Evolutionary conservation across 2,888 invertebrate species (phyloP).

Genomic region (Crossocerus cetratus): DNA sequence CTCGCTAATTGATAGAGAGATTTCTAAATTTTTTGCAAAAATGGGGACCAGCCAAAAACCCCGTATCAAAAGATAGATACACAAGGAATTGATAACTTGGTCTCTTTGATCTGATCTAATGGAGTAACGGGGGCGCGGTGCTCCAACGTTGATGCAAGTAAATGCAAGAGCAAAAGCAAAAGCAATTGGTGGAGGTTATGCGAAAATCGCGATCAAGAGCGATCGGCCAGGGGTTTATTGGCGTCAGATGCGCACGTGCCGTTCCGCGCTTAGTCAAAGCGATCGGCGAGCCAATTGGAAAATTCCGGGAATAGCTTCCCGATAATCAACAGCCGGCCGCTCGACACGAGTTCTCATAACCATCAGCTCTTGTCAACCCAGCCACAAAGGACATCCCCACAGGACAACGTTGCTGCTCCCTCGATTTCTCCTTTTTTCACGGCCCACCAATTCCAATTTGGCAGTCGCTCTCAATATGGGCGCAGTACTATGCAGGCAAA

Average conservation of each 20-base stretch:
- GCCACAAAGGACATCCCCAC: background rate
- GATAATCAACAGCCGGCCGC: background rate
- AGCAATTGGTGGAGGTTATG: background rate
- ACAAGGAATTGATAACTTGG: no score
- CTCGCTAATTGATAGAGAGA: no score
- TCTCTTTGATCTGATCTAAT: no score
- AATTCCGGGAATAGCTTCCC: background rate
- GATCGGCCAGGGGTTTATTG: no score
- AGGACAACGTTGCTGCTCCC: no score
- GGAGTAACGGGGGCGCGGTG: no score
- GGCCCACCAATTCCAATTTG: background rate
- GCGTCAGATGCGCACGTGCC: background rate
- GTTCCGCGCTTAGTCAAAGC: background rate
- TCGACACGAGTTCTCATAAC: background rate
- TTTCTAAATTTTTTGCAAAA: no score
- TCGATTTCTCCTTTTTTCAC: no score
- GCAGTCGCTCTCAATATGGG: background rate
- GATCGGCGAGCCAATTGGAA: background rate
- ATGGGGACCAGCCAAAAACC: no score
- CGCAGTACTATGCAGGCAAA: slow-evolving; percentile 46
- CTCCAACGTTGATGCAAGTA: no score
- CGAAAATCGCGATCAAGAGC: background rate
- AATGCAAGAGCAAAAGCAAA: background rate
- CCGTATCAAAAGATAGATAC: no score
- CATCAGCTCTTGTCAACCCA: background rate